These are phyloP conservation scores for Orthosia gothica DNA, from an alignment of 2,888 invertebrate species.

Conservation along the genomic window DNA sequence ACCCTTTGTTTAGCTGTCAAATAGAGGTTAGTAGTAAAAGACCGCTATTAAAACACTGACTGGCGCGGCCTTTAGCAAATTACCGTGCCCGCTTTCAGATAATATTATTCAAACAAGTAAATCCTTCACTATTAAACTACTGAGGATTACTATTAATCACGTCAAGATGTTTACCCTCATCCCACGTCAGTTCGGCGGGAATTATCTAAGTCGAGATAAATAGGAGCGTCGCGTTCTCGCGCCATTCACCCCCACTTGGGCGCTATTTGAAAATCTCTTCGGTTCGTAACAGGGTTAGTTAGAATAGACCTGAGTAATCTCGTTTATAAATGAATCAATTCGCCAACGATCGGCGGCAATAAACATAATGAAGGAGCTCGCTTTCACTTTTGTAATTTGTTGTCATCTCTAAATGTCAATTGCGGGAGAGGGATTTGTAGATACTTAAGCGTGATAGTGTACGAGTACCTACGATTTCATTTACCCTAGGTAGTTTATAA, in stretches of 20 bases:
- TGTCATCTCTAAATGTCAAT: constrained; percentile 43
- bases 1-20: constrained; percentile 47
- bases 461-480: not conserved
- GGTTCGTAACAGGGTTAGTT: constrained; percentile 76
- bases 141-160: constrained; percentile 90
- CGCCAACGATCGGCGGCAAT: constrained; percentile 75
- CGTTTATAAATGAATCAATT: constrained; percentile 82
- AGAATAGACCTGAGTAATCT: constrained; percentile 75
- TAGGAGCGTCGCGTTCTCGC: constrained; percentile 81
- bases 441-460: not conserved
- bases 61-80: constrained; percentile 71
- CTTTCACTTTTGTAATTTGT: constrained; percentile 61
- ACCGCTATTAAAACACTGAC: constrained; percentile 49
- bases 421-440: constrained; percentile 14
- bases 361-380: constrained; percentile 71
- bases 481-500: too few relatives aligned
- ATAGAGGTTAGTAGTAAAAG: constrained; percentile 46
- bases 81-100: constrained; percentile 75
- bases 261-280: constrained; percentile 79
- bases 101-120: constrained; percentile 87
- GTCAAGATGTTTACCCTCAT: constrained; percentile 90
- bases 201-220: constrained; percentile 88
- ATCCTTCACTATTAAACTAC: constrained; percentile 88
- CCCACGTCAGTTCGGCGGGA: constrained; percentile 85
- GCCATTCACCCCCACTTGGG: constrained; percentile 76